Conservation (phyloP, 2,797 vertebrate species). For the Characodon lateralis region DNA sequence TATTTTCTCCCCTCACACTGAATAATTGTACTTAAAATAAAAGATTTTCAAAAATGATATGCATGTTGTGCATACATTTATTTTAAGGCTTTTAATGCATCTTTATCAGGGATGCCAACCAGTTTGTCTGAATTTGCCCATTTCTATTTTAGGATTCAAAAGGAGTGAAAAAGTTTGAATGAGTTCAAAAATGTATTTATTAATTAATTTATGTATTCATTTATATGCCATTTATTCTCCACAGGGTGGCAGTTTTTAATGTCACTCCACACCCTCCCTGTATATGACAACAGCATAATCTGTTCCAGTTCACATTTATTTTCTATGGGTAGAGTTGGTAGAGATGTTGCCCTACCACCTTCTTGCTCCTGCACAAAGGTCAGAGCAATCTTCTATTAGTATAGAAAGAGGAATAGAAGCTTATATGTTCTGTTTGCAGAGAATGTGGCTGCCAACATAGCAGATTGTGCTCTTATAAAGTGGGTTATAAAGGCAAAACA, state of each 20-base stretch:
- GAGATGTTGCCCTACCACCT: constrained; percentile 2
- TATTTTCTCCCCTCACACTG: neutral
- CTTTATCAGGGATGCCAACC: too few species aligned
- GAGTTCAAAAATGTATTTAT: too few species aligned
- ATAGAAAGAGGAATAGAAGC: constrained; percentile 64
- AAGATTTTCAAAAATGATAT: neutral
- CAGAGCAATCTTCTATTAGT: constrained; percentile 54
- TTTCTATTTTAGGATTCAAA: neutral
- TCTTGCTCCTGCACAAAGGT: constrained; percentile 61
- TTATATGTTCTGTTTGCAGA: constrained; percentile 72
- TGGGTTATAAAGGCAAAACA: constrained; percentile 31
- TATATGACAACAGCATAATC: neutral
- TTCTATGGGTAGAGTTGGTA: constrained; percentile 31
- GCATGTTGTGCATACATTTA: neutral
- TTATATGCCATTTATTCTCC: too few species aligned
- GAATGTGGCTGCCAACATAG: constrained; percentile 69
- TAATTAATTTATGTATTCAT: too few species aligned
- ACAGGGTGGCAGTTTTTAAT: too few species aligned
- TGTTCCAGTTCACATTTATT: constrained; percentile 34
- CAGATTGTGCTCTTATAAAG: constrained; percentile 61
- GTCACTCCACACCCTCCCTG: neutral
- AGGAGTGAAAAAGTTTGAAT: neutral
- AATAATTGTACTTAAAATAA: neutral
- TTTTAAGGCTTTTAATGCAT: neutral
- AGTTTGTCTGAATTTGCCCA: neutral